These are phyloP conservation scores for Geococcyx californianus DNA, from an alignment of 2,113 vertebrate genomes.

Conservation along the genomic window DNA sequence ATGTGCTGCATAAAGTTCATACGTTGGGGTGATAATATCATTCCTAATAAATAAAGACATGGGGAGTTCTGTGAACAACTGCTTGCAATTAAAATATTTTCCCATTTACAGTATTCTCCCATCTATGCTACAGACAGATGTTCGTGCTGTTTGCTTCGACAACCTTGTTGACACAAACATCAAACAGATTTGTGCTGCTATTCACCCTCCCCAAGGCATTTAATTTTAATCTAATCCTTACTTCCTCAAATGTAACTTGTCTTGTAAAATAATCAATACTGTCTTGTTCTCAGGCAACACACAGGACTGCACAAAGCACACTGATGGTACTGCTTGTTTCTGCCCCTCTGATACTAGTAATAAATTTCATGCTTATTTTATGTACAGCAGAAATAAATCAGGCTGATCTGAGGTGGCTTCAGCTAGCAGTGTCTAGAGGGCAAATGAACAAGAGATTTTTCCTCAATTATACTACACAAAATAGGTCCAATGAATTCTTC, in stretches of 20 bases:
- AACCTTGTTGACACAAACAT: slow-evolving; percentile 53
- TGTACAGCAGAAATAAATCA: not conserved
- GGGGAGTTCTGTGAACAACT: not conserved
- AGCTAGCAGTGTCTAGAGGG: not conserved
- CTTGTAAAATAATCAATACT: slow-evolving; percentile 50
- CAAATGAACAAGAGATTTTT: not conserved
- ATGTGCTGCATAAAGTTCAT: slow-evolving; percentile 2
- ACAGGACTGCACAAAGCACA: not conserved
- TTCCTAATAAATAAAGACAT: slow-evolving; percentile 66
- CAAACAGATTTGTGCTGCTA: slow-evolving; percentile 20
- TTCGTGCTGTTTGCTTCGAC: slow-evolving; percentile 31
- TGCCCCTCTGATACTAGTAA: not conserved
- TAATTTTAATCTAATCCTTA: slow-evolving; percentile 42
- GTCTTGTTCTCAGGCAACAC: not conserved
- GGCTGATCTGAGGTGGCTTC: not conserved
- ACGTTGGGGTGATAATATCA: slow-evolving; percentile 66
- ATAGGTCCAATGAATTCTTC: not conserved
- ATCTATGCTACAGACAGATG: not conserved
- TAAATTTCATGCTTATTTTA: slow-evolving; percentile 26
- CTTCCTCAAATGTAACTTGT: slow-evolving; percentile 2
- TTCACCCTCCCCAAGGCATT: slow-evolving; percentile 16
- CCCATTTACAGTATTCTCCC: slow-evolving; percentile 23
- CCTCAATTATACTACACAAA: not conserved
- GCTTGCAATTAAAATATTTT: slow-evolving; percentile 64
- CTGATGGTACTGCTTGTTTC: not conserved